Conservation (phyloP, 2,113 vertebrate species). For the Eurystomus gularis region DNA sequence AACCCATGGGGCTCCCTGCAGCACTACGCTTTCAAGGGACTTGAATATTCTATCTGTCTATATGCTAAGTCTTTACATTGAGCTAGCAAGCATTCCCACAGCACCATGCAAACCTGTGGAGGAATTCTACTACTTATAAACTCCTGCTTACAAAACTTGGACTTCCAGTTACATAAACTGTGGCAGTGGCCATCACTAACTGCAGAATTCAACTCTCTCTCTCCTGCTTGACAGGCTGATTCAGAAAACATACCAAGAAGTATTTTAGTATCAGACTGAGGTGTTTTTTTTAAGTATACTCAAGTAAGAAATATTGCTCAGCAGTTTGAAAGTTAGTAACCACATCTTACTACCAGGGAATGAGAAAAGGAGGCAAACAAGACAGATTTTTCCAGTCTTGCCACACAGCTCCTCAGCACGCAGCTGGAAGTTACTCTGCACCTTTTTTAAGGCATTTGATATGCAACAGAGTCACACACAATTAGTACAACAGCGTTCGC, state of each 20-base stretch:
- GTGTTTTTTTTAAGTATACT: not conserved
- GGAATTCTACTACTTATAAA: not conserved
- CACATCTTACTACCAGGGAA: not conserved
- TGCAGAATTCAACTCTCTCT: not conserved
- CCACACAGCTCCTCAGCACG: not conserved
- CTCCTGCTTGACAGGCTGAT: not conserved
- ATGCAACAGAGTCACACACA: not conserved
- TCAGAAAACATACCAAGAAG: not conserved
- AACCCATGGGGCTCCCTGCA: not conserved
- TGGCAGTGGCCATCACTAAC: not conserved
- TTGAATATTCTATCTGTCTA: not conserved
- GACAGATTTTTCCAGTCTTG: not conserved
- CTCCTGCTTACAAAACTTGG: not conserved
- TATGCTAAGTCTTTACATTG: not conserved
- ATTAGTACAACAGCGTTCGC: rapidly evolving
- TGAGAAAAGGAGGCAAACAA: not conserved
- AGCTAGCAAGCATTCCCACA: not conserved
- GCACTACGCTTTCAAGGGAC: not conserved
- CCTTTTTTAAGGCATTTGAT: not conserved
- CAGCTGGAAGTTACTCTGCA: not conserved
- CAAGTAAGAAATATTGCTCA: not conserved
- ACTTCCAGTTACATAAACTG: not conserved
- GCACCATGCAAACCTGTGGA: not conserved
- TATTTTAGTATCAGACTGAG: not conserved
- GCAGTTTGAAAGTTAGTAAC: not conserved